A percentile compares a stretch with the other conserved stretches of the same genome.
Evolutionary conservation across 2,797 vertebrate species (phyloP).

Genomic region (Falco novaeseelandiae): DNA sequence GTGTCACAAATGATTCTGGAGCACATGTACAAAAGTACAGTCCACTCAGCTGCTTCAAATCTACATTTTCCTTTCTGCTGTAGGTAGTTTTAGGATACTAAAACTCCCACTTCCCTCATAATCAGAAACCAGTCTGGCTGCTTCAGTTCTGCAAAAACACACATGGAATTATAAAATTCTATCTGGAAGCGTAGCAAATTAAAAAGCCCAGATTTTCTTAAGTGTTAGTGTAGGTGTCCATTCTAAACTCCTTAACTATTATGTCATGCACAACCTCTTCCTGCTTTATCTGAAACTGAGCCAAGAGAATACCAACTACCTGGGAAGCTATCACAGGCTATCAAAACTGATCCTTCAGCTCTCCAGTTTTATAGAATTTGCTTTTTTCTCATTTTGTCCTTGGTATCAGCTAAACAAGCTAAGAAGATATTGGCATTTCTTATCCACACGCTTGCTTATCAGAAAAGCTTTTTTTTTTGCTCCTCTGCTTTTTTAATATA

Average conservation of each 20-base stretch:
- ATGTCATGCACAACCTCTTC: background rate
- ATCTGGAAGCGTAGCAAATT: background rate
- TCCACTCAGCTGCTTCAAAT: background rate
- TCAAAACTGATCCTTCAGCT: background rate
- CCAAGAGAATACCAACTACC: background rate
- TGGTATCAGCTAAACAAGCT: background rate
- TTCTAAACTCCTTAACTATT: background rate
- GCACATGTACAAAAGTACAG: background rate
- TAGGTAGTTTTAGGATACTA: background rate
- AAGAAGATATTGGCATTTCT: background rate
- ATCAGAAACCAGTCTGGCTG: background rate
- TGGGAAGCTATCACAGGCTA: background rate
- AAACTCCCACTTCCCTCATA: background rate
- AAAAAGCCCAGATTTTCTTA: background rate
- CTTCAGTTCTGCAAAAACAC: background rate
- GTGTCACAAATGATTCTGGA: background rate
- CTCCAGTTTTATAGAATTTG: background rate
- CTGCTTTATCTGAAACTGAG: background rate
- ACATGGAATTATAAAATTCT: background rate
- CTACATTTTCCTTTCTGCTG: background rate
- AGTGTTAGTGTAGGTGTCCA: background rate
- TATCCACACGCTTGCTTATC: background rate
- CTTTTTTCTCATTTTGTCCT: background rate
- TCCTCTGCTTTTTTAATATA: background rate
- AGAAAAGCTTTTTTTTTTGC: background rate